Conservation (phyloP, 1,140 invertebrate genomes). For the Diachasma alloeum region DNA sequence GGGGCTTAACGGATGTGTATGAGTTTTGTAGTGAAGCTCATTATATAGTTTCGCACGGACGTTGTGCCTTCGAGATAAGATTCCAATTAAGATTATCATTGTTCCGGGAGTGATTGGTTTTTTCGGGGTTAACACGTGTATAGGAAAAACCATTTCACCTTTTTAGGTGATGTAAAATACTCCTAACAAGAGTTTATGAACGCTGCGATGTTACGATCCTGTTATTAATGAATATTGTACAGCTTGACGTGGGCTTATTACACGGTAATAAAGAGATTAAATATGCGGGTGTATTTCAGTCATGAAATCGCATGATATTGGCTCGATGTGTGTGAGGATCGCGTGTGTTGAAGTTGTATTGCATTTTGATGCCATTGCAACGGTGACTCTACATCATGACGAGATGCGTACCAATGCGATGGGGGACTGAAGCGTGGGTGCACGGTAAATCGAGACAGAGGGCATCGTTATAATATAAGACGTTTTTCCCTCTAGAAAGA, state of each 20-base stretch:
- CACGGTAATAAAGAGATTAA: constrained; percentile 3
- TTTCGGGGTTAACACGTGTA: not conserved
- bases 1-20: not conserved
- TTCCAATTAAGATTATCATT: constrained; percentile 26
- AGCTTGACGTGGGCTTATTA: constrained; percentile 1
- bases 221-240: constrained; percentile 2
- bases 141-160: not conserved
- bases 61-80: constrained; percentile 8
- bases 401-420: not conserved
- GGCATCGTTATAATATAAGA: too few species aligned
- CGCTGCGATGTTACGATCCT: not conserved
- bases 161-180: not conserved
- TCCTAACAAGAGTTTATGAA: not conserved
- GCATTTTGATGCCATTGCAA: not conserved
- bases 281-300: constrained; percentile 2
- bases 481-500: too few species aligned
- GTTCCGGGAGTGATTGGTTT: not conserved
- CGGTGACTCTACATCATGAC: not conserved
- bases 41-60: constrained; percentile 4
- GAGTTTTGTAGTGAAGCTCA: not conserved
- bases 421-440: too few species aligned
- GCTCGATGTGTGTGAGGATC: not conserved
- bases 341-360: not conserved
- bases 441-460: too few species aligned
- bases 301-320: not conserved